Evolutionary conservation across 2,113 vertebrate genomes (phyloP).

Genomic region (Upupa epops): DNA sequence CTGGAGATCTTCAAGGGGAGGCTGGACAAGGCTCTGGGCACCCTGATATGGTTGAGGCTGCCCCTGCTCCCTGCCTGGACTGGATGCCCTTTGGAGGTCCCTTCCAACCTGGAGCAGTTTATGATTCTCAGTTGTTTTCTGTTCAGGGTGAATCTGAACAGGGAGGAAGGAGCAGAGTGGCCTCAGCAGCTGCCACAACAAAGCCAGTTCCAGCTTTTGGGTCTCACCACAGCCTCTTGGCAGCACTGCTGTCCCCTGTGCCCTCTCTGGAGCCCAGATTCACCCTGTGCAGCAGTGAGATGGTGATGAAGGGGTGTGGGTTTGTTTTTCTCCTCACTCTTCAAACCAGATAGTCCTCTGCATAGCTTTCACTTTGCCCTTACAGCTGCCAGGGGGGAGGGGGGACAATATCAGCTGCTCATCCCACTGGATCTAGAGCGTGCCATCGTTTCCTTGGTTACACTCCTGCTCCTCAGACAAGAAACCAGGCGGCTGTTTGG

Average conservation of each 20-base stretch:
- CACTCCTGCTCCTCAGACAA: not conserved
- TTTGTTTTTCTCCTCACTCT: not conserved
- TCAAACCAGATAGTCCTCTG: not conserved
- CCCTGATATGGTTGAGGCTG: too few relatives aligned
- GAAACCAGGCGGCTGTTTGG: accelerated
- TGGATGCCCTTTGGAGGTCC: too few relatives aligned
- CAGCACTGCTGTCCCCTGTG: accelerated
- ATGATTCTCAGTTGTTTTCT: not conserved
- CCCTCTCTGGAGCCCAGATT: not conserved
- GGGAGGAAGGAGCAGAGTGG: too few relatives aligned
- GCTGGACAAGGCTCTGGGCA: too few relatives aligned
- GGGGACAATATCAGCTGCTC: not conserved
- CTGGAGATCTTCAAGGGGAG: too few relatives aligned
- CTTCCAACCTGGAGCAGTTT: too few relatives aligned
- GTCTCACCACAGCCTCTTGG: accelerated
- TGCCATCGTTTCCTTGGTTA: accelerated
- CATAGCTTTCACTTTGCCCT: not conserved
- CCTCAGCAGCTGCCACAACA: not conserved
- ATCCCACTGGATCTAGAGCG: not conserved
- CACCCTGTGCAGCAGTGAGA: not conserved
- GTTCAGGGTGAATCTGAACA: not conserved
- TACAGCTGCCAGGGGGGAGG: not conserved
- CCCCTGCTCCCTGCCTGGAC: too few relatives aligned
- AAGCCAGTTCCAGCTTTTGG: accelerated
- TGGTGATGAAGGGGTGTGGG: not conserved